phyloP scores from a whole-genome alignment of 2,888 invertebrate genomes.

The Leuctra nigra region DNA sequence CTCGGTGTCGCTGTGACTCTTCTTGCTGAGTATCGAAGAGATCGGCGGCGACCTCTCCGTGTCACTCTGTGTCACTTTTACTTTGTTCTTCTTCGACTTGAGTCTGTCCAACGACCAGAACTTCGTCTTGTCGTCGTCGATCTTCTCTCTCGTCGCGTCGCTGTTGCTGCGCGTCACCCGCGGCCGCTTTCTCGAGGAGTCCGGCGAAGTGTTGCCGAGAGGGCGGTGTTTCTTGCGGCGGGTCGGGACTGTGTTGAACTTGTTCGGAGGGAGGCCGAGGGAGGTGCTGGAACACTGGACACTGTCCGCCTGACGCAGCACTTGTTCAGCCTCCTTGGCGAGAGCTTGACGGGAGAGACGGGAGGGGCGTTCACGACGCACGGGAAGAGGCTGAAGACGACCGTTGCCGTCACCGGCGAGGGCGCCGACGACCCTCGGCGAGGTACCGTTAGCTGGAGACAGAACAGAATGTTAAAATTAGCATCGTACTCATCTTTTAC shows the following conservation, averaged over 20 bases:
- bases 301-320: conserved; percentile 65
- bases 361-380: conserved; percentile 56
- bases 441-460: conserved; percentile 19
- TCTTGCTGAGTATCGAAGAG: conserved; percentile 33
- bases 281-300: conserved; percentile 51
- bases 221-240: conserved; percentile 14
- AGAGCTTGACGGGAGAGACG: conserved; percentile 64
- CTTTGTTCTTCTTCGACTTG: conserved; percentile 7
- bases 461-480: too few relatives aligned
- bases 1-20: conserved; percentile 55
- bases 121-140: conserved; percentile 4
- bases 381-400: conserved; percentile 42
- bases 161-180: conserved; percentile 42
- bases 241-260: conserved; percentile 24
- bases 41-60: conserved; percentile 35
- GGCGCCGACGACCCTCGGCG: conserved; percentile 40
- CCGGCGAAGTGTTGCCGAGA: conserved; percentile 7
- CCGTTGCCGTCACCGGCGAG: conserved; percentile 45
- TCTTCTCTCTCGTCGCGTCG: conserved; percentile 43
- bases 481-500: not conserved
- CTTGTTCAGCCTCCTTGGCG: conserved; percentile 64
- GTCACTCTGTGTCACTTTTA: conserved; percentile 42
- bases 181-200: conserved; percentile 5
- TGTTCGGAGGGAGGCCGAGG: conserved; percentile 29
- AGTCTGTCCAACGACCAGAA: conserved; percentile 22